Percentiles rank a stretch among this genome's conserved stretches.
These are phyloP conservation scores for Schrankia costaestrigalis DNA, from an alignment of 2,888 invertebrate species.

Conservation along the genomic window DNA sequence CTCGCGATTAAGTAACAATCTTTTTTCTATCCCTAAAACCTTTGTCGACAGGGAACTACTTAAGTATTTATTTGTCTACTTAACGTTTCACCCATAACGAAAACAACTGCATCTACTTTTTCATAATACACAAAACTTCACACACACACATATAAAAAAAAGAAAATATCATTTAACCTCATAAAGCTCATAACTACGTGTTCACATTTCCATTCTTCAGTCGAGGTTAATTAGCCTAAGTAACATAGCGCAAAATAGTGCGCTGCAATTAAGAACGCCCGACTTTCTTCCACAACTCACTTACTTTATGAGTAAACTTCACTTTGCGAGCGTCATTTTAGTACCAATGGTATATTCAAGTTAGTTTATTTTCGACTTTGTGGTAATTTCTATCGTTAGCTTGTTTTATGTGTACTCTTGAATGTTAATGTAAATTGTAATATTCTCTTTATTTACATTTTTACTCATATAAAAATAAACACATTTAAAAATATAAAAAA, in stretches of 20 bases:
- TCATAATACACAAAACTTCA: neutral
- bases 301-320: conserved; percentile 41
- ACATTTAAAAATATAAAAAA: no score
- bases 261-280: conserved; percentile 46
- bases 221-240: conserved; percentile 52
- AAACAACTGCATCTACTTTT: no score
- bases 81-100: no score
- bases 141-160: conserved; percentile 9
- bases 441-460: no score
- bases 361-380: conserved; percentile 12
- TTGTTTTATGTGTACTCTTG: no score
- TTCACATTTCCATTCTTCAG: conserved; percentile 42
- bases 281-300: conserved; percentile 39
- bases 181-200: conserved; percentile 28
- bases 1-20: no score
- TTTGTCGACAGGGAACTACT: no score
- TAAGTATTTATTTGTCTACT: no score
- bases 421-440: no score
- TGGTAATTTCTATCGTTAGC: no score
- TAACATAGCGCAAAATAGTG: conserved; percentile 49
- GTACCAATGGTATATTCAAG: conserved; percentile 26
- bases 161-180: conserved; percentile 25
- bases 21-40: no score
- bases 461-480: no score
- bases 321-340: conserved; percentile 37